Base-by-base conservation (phyloP, 2,113 vertebrate genomes). In the Cheirogaleus medius region DNA sequence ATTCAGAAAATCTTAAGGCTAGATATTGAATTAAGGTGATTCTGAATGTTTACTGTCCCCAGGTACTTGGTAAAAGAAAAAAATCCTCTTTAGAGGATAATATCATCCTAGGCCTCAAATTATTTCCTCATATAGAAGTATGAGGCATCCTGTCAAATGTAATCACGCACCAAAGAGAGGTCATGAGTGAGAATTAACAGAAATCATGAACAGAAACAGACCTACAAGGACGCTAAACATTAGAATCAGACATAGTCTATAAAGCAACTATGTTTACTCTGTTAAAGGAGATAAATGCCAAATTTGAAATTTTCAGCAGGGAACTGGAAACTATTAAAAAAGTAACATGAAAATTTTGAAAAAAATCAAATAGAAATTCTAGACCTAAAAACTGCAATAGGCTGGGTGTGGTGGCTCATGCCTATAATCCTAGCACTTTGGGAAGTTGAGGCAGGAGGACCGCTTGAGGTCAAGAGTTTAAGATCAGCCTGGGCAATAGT, bases 241-340 rank as follows among this genome's bases (percentile, higher is more conserved):
- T 39, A 78, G 42, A 83, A 52, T 49, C 47, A 73, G 76, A 68
- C 27, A 68, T 1, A 58, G 39, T 68, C 92, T n/a, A 6, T 37
- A 78, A 92, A 71, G 60, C n/a, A 77, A n/a, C 37, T 17, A 37
- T 18, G 34, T 49, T 95, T 44, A 78, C 63, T 86, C 11, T 77
- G 66, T 18, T 87, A 87, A 68, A 91, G 56, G 68, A 95, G 84
- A 87, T 17, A 90, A 77, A 34, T 21, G 13, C 32, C 21, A 94
- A 54, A 44, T 15, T 87, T 29, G 39, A 82, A 60, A 47, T 52
- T 85, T 78, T 91, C 9, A 32, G 44, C 27, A 87, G 76, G 42
- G 81, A 87, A 60, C 18, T 47, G 39, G 37, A 69, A 83, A 56
- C 77, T 93, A 77, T 60, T 60, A 60, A 94, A 95, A 95, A 77